Conservation (phyloP, 2,113 vertebrate genomes). For the Oreotrochilus melanogaster region DNA sequence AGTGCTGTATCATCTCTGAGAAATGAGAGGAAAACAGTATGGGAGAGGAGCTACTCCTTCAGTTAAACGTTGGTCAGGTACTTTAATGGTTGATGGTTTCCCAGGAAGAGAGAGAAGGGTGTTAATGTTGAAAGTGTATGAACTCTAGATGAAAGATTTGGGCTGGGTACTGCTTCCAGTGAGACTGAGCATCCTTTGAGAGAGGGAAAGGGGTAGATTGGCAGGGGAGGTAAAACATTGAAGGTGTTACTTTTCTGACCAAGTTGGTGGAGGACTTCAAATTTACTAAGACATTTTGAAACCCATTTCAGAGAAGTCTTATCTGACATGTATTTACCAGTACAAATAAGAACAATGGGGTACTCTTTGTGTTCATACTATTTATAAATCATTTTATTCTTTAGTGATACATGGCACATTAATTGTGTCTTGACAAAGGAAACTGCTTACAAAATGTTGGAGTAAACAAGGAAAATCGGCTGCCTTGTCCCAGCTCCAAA, state of each 20-base stretch:
- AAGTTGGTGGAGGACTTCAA: background rate
- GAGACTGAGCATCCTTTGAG: background rate
- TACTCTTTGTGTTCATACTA: conserved; percentile 45
- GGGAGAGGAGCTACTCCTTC: background rate
- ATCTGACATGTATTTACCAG: background rate
- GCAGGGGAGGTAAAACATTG: no score
- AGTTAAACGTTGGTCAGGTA: background rate
- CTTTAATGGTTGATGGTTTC: background rate
- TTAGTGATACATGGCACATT: background rate
- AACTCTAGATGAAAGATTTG: background rate
- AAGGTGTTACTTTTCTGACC: background rate
- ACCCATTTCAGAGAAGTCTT: background rate
- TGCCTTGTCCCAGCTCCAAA: conserved; percentile 30
- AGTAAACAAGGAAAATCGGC: conserved; percentile 52
- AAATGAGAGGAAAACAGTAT: background rate
- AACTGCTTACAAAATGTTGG: conserved; percentile 24
- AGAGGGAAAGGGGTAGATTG: background rate
- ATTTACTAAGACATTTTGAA: background rate
- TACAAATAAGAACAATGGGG: conserved; percentile 38
- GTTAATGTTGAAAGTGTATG: background rate
- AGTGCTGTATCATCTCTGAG: accelerated
- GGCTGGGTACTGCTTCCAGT: background rate
- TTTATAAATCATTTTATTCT: conserved; percentile 17
- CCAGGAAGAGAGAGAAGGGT: background rate
- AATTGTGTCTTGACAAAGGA: conserved; percentile 45